Evolutionary conservation across 2,113 vertebrate genomes (phyloP).

Genomic region (Diphyllodes magnificus): DNA sequence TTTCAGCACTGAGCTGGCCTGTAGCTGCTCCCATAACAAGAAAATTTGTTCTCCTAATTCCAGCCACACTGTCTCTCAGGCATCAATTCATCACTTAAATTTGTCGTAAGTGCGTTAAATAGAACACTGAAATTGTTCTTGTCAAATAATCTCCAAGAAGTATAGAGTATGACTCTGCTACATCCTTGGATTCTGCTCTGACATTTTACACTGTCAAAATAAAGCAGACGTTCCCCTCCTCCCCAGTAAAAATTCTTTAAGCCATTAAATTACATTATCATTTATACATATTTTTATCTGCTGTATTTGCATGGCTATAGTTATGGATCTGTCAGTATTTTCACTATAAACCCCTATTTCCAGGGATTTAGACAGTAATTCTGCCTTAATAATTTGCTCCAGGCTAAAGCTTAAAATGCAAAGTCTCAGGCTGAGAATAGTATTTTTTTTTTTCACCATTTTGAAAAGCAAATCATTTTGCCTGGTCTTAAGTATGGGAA

Average conservation of each 20-base stretch:
- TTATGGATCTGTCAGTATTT: slow-evolving; percentile 60
- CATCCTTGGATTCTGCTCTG: slow-evolving; percentile 41
- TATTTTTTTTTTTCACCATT: background rate
- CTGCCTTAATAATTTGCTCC: slow-evolving; percentile 64
- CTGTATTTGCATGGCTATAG: slow-evolving; percentile 64
- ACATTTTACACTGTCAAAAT: slow-evolving; percentile 64
- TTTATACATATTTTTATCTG: slow-evolving; percentile 62
- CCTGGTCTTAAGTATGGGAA: background rate
- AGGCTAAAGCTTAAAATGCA: slow-evolving; percentile 67
- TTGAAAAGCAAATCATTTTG: slow-evolving; percentile 53
- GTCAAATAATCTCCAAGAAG: slow-evolving; percentile 64
- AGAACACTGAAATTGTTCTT: slow-evolving; percentile 69
- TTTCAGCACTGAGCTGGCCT: slow-evolving; percentile 60
- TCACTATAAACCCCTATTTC: slow-evolving; percentile 54
- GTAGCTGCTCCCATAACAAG: slow-evolving; percentile 56
- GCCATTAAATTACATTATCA: slow-evolving; percentile 66
- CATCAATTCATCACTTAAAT: slow-evolving; percentile 70
- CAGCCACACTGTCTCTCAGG: slow-evolving; percentile 60
- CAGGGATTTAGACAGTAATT: slow-evolving; percentile 57
- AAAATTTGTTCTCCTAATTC: slow-evolving; percentile 60
- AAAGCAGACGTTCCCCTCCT: slow-evolving; percentile 49
- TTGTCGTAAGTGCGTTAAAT: slow-evolving; percentile 66
- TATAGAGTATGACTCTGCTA: slow-evolving; percentile 49
- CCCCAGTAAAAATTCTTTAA: slow-evolving; percentile 59
- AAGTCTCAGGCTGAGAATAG: slow-evolving; percentile 56